Percentiles rank a stretch among this genome's conserved stretches.
phyloP scores from a whole-genome alignment of 2,113 vertebrate species.

The Sander vitreus region DNA sequence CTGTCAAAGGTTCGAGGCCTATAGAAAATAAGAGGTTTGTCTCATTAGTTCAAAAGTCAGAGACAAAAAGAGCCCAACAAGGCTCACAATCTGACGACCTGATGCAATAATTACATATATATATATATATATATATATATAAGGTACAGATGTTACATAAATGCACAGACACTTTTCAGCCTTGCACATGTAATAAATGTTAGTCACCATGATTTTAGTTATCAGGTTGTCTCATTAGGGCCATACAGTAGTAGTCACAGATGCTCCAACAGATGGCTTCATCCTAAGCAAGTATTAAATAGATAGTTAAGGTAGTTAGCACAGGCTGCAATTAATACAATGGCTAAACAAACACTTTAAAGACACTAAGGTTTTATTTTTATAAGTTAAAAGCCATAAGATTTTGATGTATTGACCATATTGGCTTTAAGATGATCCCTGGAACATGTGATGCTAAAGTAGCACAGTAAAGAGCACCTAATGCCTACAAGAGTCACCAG shows the following conservation, averaged over 20 bases:
- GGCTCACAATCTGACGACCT: background rate
- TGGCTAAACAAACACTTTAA: background rate
- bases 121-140: background rate
- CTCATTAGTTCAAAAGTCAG: background rate
- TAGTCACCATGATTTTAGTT: background rate
- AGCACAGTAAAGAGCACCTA: no score
- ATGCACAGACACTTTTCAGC: background rate
- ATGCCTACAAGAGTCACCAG: no score
- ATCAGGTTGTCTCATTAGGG: background rate
- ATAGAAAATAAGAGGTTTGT: background rate
- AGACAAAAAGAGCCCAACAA: background rate
- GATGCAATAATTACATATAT: background rate
- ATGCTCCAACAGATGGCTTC: slow-evolving; percentile 3
- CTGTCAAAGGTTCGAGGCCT: background rate
- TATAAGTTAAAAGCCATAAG: background rate
- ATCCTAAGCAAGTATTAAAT: background rate
- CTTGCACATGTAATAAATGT: background rate
- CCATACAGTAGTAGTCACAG: background rate
- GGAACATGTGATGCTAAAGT: no score
- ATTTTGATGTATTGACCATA: background rate
- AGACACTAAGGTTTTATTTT: background rate
- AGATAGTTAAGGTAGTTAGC: background rate
- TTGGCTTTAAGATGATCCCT: no score
- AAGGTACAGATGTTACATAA: background rate
- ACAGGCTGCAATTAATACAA: background rate